phyloP scores from a whole-genome alignment of 1,140 invertebrate species.

The Papilio helenus region DNA sequence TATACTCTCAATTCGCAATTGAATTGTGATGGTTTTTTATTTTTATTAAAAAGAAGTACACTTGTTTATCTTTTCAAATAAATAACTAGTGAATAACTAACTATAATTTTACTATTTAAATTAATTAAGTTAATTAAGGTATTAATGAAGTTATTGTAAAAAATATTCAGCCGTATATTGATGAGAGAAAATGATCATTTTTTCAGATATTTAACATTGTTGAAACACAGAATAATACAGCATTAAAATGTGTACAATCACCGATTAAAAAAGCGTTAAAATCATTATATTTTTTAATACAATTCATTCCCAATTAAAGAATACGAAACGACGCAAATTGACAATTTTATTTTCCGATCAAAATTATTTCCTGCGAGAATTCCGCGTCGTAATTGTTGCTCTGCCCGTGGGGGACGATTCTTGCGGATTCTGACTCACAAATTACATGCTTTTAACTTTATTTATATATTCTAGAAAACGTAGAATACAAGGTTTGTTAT shows the following conservation, averaged over 20 bases:
- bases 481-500: neutral
- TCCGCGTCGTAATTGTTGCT: slow-evolving; percentile 1
- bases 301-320: neutral
- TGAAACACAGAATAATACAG: too few relatives aligned
- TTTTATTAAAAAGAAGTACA: neutral
- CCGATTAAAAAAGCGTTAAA: neutral
- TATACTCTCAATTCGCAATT: neutral
- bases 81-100: too few relatives aligned
- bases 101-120: too few relatives aligned
- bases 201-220: too few relatives aligned
- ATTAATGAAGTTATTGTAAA: too few relatives aligned
- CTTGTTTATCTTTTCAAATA: too few relatives aligned
- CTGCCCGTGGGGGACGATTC: neutral
- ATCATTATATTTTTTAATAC: neutral
- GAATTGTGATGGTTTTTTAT: neutral
- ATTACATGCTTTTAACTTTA: neutral
- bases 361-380: slow-evolving; percentile 7
- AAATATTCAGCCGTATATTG: too few relatives aligned
- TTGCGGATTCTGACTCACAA: neutral
- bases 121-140: too few relatives aligned
- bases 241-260: neutral
- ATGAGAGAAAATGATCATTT: too few relatives aligned
- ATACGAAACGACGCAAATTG: neutral
- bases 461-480: neutral
- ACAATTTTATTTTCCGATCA: slow-evolving; percentile 20